These are phyloP conservation scores for Saiga tatarica DNA, from an alignment of 2,113 vertebrate genomes.

Conservation along the genomic window DNA sequence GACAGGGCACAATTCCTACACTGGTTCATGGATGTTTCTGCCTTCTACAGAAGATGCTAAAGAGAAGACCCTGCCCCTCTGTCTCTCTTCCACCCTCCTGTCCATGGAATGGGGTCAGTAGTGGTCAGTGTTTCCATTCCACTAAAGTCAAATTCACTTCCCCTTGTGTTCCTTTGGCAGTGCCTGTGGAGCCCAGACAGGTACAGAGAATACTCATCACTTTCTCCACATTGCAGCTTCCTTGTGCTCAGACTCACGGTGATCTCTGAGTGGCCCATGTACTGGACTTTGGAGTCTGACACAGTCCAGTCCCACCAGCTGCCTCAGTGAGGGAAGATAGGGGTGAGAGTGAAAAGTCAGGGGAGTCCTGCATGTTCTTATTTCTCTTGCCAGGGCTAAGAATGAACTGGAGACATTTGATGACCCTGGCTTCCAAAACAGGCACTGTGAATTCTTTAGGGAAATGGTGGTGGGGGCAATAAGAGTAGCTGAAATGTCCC, in stretches of 20 bases:
- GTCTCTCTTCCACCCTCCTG: accelerated
- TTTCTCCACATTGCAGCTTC: neutral
- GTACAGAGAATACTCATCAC: accelerated
- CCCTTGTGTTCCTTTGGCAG: neutral
- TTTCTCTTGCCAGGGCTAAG: too few relatives aligned
- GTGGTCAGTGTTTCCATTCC: neutral
- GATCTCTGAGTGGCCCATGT: neutral
- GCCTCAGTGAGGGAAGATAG: accelerated
- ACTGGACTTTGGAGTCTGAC: too few relatives aligned
- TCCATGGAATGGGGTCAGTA: too few relatives aligned
- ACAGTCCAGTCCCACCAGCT: too few relatives aligned
- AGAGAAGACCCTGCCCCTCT: accelerated
- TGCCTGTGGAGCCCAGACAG: neutral
- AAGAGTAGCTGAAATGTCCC: neutral
- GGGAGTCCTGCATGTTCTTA: too few relatives aligned
- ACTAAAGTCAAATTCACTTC: neutral
- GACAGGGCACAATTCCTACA: neutral
- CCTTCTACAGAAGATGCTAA: neutral
- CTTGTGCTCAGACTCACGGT: accelerated
- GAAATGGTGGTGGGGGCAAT: neutral
- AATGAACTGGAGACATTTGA: neutral
- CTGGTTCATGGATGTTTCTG: accelerated
- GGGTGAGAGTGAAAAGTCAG: neutral
- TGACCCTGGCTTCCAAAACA: neutral
- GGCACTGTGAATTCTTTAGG: neutral